phyloP scores from a whole-genome alignment of 2,888 invertebrate species.

The Noctua pronuba region DNA sequence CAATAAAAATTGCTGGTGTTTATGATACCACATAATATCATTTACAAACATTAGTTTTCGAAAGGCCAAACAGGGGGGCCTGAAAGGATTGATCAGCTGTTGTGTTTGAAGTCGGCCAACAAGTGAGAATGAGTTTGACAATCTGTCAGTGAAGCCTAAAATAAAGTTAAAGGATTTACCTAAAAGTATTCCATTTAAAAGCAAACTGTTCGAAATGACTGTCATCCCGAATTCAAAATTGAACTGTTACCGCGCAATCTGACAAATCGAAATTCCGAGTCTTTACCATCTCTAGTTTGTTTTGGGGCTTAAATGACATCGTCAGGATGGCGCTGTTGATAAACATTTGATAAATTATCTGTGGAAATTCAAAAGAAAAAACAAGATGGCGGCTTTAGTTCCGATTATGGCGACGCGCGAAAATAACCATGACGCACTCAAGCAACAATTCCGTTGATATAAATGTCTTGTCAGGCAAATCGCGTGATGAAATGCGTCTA shows the following conservation, averaged over 20 bases:
- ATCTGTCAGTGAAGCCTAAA: no score
- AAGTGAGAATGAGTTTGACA: no score
- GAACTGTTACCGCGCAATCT: not conserved
- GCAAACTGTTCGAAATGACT: not conserved
- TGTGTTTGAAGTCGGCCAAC: no score
- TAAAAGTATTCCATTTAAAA: not conserved
- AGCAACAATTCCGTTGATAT: conserved; percentile 42
- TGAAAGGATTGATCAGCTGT: not conserved
- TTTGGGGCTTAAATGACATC: not conserved
- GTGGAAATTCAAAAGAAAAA: not conserved
- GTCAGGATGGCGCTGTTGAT: not conserved
- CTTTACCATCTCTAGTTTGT: not conserved
- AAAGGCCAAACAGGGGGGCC: not conserved
- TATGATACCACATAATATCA: not conserved
- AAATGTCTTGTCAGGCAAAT: conserved; percentile 42
- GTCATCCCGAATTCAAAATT: conserved; percentile 23
- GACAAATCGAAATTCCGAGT: conserved; percentile 16
- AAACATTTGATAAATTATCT: not conserved
- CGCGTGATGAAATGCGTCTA: conserved; percentile 64
- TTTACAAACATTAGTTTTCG: not conserved
- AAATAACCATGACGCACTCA: conserved; percentile 4
- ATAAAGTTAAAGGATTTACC: no score
- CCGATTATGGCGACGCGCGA: not conserved
- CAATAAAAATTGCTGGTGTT: not conserved
- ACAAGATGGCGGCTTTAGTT: not conserved